phyloP scores from a whole-genome alignment of 2,797 vertebrate species.

The Thripadectes ignobilis region DNA sequence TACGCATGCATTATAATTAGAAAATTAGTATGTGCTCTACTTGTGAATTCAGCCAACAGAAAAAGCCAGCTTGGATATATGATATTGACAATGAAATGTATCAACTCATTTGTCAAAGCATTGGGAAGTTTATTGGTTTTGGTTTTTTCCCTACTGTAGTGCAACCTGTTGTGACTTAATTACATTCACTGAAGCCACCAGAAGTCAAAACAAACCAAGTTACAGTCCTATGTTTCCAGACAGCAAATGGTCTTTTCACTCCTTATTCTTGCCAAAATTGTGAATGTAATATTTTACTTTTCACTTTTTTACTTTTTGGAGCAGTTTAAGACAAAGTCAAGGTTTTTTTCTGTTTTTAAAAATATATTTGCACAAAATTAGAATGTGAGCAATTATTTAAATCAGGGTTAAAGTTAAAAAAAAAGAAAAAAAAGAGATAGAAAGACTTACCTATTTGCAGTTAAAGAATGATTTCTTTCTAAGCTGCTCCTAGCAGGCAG shows the following conservation, averaged over 20 bases:
- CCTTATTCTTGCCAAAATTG: background rate
- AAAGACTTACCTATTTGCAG: background rate
- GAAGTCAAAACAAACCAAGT: background rate
- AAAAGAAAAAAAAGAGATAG: background rate
- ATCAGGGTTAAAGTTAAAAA: background rate
- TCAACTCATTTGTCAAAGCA: background rate
- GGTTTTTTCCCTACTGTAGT: background rate
- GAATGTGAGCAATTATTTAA: background rate
- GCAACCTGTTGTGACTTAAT: background rate
- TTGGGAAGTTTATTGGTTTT: background rate
- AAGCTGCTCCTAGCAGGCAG: background rate
- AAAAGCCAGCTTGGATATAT: background rate
- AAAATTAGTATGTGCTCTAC: background rate
- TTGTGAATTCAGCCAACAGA: background rate
- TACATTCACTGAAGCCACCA: background rate
- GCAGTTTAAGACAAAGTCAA: background rate
- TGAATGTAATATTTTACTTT: background rate
- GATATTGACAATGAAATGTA: background rate
- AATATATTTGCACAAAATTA: background rate
- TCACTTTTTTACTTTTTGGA: too few relatives aligned
- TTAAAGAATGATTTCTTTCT: background rate
- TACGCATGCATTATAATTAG: background rate
- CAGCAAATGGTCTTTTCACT: background rate
- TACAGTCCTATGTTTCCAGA: background rate
- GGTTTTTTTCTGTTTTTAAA: background rate